These are phyloP conservation scores for Aethes cnicana DNA, from an alignment of 2,888 invertebrate species.

Conservation along the genomic window DNA sequence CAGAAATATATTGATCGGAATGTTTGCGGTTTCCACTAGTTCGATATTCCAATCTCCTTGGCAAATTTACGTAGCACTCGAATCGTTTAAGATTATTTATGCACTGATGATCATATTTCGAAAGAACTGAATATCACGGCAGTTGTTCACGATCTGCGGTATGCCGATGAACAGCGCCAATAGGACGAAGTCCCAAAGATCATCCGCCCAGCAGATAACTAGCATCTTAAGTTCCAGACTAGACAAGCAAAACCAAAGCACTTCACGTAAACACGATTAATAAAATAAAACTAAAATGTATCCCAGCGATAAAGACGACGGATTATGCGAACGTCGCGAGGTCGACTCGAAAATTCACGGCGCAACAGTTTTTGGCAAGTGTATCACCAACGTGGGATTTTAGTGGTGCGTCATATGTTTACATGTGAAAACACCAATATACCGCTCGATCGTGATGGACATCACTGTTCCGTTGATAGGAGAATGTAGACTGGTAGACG, in stretches of 20 bases:
- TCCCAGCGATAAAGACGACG: slow-evolving; percentile 47
- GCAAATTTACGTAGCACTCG: too few species aligned
- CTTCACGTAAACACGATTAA: slow-evolving; percentile 34
- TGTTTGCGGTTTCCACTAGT: too few species aligned
- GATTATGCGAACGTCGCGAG: slow-evolving; percentile 45
- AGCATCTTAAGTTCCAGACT: slow-evolving; percentile 44
- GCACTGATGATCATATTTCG: slow-evolving; percentile 59
- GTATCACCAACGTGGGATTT: slow-evolving; percentile 52
- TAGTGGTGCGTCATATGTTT: slow-evolving; percentile 51
- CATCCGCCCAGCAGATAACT: slow-evolving; percentile 47
- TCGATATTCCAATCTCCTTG: too few species aligned
- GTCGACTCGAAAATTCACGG: slow-evolving; percentile 49
- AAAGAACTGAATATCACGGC: slow-evolving; percentile 52
- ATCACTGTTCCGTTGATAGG: slow-evolving; percentile 42
- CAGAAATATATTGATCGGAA: background rate
- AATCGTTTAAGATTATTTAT: slow-evolving; percentile 37
- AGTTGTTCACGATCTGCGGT: slow-evolving; percentile 50
- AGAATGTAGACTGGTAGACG: slow-evolving; percentile 31
- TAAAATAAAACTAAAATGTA: slow-evolving; percentile 40
- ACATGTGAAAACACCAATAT: slow-evolving; percentile 44
- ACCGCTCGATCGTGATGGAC: slow-evolving; percentile 41
- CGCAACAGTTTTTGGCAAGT: slow-evolving; percentile 73
- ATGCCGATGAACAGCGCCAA: slow-evolving; percentile 48
- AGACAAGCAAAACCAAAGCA: slow-evolving; percentile 20
- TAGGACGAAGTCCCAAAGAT: slow-evolving; percentile 45